phyloP scores from a whole-genome alignment of 2,113 vertebrate genomes.

The Cyanoliseus patagonus region DNA sequence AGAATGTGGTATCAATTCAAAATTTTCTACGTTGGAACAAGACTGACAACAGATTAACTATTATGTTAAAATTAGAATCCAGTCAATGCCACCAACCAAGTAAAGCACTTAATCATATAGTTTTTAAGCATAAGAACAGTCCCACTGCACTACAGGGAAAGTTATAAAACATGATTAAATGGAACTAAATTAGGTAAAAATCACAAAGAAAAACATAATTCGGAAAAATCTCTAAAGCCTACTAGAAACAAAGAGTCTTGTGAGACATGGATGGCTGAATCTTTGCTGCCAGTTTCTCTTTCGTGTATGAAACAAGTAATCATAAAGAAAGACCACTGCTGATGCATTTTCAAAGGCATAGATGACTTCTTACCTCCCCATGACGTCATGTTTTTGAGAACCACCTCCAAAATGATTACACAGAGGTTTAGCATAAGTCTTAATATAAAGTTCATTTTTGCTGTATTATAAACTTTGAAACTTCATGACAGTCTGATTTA shows the following conservation, averaged over 20 bases:
- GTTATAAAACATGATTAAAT: neutral
- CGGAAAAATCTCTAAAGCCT: neutral
- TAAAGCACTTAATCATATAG: neutral
- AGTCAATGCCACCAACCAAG: neutral
- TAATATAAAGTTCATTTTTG: neutral
- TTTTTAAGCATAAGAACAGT: neutral
- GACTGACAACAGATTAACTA: neutral
- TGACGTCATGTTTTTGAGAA: neutral
- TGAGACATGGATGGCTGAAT: neutral
- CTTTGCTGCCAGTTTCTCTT: neutral
- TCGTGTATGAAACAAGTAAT: neutral
- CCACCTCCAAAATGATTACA: neutral
- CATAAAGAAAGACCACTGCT: neutral
- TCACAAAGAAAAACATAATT: neutral
- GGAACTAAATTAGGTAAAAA: neutral
- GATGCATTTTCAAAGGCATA: neutral
- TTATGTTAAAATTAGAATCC: slow-evolving; percentile 11
- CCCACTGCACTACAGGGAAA: neutral
- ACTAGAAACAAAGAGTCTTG: neutral
- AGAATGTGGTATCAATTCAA: neutral
- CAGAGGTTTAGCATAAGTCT: neutral
- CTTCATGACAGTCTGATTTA: neutral
- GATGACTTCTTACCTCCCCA: neutral
- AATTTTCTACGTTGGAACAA: neutral
- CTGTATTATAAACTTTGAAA: neutral